These are phyloP conservation scores for Triplophysa rosa DNA, from an alignment of 2,113 vertebrate genomes.

Conservation along the genomic window DNA sequence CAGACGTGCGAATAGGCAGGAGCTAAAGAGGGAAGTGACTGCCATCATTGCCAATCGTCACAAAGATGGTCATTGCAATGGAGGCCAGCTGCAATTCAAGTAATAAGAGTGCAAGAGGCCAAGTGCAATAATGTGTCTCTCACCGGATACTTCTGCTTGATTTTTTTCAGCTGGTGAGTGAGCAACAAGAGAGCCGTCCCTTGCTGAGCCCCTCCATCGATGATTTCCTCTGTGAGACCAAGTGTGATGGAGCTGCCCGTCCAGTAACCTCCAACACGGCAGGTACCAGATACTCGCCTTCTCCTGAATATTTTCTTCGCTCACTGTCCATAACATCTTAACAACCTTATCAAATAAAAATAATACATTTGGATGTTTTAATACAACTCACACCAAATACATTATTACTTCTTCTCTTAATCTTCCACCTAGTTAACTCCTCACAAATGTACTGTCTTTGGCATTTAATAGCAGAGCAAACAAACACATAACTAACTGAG, in stretches of 20 bases:
- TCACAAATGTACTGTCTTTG: background rate
- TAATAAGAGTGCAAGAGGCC: background rate
- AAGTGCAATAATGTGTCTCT: constrained; percentile 23
- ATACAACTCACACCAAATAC: background rate
- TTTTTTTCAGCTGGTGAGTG: constrained; percentile 93
- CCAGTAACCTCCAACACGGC: constrained; percentile 97
- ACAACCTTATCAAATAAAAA: too few species aligned
- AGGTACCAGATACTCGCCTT: constrained; percentile 70
- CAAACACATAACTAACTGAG: constrained; percentile 14
- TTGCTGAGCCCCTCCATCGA: constrained; percentile 98
- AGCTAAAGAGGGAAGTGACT: constrained; percentile 15
- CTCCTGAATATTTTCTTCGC: background rate
- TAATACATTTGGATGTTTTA: too few species aligned
- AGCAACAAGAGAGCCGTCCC: constrained; percentile 97
- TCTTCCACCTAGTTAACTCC: too few species aligned
- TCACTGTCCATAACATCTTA: background rate
- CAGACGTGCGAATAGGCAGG: constrained; percentile 20
- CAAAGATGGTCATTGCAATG: background rate
- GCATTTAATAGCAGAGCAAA: background rate
- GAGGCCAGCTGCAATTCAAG: background rate
- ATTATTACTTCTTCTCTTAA: background rate
- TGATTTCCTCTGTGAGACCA: constrained; percentile 97
- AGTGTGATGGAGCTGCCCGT: constrained; percentile 87
- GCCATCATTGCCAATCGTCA: constrained; percentile 18
- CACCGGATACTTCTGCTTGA: constrained; percentile 54